phyloP scores from a whole-genome alignment of 1,140 invertebrate species.

The Papilio helenus region DNA sequence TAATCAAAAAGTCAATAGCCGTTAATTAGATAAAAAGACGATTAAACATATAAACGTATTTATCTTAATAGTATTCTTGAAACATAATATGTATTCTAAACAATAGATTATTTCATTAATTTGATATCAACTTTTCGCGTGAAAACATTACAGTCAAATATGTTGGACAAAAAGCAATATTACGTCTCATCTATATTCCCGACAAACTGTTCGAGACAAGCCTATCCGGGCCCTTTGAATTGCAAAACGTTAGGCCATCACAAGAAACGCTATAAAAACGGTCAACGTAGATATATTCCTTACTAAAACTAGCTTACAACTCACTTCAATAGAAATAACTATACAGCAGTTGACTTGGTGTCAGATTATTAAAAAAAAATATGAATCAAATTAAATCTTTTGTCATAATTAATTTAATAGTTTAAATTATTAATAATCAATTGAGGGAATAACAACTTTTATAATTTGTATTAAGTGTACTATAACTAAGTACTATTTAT shows the following conservation, averaged over 20 bases:
- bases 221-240: constrained; percentile 59
- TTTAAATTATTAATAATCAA: too few species aligned
- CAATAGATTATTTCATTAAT: background rate
- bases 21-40: background rate
- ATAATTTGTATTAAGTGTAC: background rate
- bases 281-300: background rate
- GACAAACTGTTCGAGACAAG: constrained; percentile 52
- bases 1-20: background rate
- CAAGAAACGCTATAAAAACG: constrained; percentile 59
- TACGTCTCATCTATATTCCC: constrained; percentile 53
- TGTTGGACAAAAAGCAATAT: constrained; percentile 27
- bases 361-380: too few species aligned
- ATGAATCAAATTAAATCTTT: too few species aligned
- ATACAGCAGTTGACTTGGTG: too few species aligned
- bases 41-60: background rate
- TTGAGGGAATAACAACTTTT: background rate
- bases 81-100: background rate
- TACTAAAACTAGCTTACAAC: background rate
- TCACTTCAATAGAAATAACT: background rate
- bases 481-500: background rate
- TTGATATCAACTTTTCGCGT: background rate
- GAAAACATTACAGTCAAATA: background rate
- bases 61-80: background rate
- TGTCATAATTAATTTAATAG: too few species aligned
- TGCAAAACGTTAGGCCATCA: constrained; percentile 56